These are phyloP conservation scores for Chionoecetes opilio DNA, from an alignment of 1,140 invertebrate species.

Conservation along the genomic window DNA sequence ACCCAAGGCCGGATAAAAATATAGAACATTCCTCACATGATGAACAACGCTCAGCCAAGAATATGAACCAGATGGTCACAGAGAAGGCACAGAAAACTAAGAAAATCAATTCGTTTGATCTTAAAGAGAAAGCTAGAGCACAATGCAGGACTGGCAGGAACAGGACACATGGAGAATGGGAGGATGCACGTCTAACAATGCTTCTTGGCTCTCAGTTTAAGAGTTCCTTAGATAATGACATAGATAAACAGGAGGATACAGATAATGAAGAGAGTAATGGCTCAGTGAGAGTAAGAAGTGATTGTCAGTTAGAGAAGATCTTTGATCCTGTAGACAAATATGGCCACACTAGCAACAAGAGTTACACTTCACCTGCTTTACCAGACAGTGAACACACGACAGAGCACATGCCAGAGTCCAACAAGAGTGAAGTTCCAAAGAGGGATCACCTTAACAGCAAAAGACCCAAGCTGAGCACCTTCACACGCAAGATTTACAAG, in stretches of 20 bases:
- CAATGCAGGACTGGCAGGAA: background rate
- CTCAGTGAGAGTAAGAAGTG: background rate
- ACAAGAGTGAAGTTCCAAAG: background rate
- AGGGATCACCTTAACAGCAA: background rate
- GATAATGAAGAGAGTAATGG: background rate
- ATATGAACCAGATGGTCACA: background rate
- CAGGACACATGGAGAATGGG: conserved; percentile 39
- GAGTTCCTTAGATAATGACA: background rate
- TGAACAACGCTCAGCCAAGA: background rate
- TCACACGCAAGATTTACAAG: conserved; percentile 38
- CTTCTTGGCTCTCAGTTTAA: conserved; percentile 34
- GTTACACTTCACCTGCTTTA: background rate
- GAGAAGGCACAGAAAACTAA: background rate
- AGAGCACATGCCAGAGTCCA: background rate
- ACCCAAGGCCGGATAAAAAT: background rate
- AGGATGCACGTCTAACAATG: conserved; percentile 46
- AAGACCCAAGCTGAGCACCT: conserved; percentile 51
- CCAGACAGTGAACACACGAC: background rate
- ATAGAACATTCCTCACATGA: background rate
- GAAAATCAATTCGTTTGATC: background rate
- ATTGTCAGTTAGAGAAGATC: background rate
- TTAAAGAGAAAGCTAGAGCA: background rate
- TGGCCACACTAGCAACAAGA: background rate
- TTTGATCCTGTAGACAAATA: background rate
- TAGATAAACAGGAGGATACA: background rate